Conservation (phyloP, 2,888 invertebrate genomes). For the Gonocerus acuteangulatus region DNA sequence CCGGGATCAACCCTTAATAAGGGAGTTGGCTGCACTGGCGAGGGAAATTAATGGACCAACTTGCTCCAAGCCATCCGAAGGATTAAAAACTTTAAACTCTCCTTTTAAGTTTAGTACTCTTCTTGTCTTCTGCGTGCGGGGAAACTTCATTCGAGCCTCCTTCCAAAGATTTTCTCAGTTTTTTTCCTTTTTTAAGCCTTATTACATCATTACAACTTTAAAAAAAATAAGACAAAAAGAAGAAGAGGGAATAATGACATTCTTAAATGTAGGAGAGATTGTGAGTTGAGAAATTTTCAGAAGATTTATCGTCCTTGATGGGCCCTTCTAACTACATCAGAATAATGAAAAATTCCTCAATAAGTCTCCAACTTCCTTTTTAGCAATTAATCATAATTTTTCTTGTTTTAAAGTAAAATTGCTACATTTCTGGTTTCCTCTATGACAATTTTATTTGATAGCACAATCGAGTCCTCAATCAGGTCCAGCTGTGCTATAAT, state of each 20-base stretch:
- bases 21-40: neutral
- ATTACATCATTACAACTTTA: constrained; percentile 11
- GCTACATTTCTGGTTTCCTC: too few species aligned
- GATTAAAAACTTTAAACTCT: constrained; percentile 25
- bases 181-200: neutral
- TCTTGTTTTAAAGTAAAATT: too few species aligned
- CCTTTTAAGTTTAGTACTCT: constrained; percentile 5
- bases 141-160: constrained; percentile 1
- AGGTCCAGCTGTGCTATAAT: too few species aligned
- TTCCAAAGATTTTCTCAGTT: neutral
- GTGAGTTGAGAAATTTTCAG: neutral
- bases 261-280: neutral
- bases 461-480: too few species aligned
- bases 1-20: constrained; percentile 18
- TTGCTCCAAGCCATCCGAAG: constrained; percentile 18
- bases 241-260: neutral
- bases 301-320: constrained; percentile 1
- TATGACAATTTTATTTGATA: too few species aligned
- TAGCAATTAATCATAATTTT: too few species aligned
- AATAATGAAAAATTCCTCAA: neutral
- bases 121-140: constrained; percentile 2
- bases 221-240: constrained; percentile 4
- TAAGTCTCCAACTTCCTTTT: too few species aligned
- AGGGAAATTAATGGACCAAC: constrained; percentile 23
- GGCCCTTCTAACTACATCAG: neutral